These are phyloP conservation scores for Glareola pratincola DNA, from an alignment of 2,113 vertebrate genomes.

Conservation along the genomic window DNA sequence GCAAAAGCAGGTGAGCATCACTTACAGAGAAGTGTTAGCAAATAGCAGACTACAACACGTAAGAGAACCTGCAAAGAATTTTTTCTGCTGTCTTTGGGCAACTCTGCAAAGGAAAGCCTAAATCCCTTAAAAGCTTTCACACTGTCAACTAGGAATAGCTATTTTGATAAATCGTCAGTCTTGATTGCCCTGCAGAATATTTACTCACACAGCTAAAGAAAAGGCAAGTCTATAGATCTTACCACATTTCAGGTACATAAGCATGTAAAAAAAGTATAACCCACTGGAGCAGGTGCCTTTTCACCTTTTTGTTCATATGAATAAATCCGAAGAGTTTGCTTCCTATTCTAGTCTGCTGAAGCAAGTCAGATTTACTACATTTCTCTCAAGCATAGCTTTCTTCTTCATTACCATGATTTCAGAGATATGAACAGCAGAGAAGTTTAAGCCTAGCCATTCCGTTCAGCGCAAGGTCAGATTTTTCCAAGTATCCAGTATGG, in stretches of 20 bases:
- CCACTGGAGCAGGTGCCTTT: neutral
- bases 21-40: neutral
- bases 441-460: neutral
- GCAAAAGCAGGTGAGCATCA: neutral
- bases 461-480: neutral
- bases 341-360: neutral
- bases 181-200: neutral
- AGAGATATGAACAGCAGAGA: neutral
- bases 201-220: neutral
- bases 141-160: neutral
- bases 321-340: neutral
- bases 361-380: neutral
- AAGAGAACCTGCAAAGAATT: neutral
- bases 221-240: neutral
- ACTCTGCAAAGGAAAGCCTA: neutral
- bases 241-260: neutral
- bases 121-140: neutral
- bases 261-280: neutral
- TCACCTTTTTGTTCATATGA: neutral
- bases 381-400: neutral
- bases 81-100: neutral
- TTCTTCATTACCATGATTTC: neutral
- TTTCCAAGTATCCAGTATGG: neutral
- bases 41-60: neutral
- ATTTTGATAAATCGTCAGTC: neutral